Percentiles rank a stretch among this genome's conserved stretches.
Evolutionary conservation across 2,113 vertebrate species (phyloP).

Genomic region (Leucopternis melanops): DNA sequence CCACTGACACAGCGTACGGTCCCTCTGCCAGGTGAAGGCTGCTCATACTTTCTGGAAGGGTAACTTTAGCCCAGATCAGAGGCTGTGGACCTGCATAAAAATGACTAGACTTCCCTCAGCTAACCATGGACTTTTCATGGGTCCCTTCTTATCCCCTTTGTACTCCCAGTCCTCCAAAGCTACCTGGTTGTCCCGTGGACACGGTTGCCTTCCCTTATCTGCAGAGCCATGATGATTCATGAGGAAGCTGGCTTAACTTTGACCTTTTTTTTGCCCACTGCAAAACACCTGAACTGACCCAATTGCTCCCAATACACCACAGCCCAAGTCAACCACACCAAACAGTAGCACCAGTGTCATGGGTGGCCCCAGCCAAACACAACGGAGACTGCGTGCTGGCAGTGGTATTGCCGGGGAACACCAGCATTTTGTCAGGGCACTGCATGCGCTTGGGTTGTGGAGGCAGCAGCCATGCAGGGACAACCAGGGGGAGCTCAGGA

Average conservation of each 20-base stretch:
- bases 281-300: background rate
- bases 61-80: background rate
- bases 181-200: background rate
- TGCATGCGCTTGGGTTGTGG: background rate
- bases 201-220: background rate
- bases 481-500: background rate
- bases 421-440: background rate
- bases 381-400: background rate
- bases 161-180: background rate
- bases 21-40: background rate
- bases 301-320: background rate
- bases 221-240: background rate
- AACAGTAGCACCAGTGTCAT: fast-evolving
- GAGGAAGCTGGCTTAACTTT: background rate
- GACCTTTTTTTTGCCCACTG: background rate
- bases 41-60: background rate
- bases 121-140: background rate
- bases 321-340: background rate
- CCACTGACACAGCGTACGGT: background rate
- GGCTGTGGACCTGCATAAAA: background rate
- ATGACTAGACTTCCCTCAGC: background rate
- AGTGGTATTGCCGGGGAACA: background rate
- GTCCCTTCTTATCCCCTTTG: background rate
- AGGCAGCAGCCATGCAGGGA: background rate
- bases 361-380: background rate